phyloP scores from a whole-genome alignment of 2,797 vertebrate genomes.

The Chromis chromis region DNA sequence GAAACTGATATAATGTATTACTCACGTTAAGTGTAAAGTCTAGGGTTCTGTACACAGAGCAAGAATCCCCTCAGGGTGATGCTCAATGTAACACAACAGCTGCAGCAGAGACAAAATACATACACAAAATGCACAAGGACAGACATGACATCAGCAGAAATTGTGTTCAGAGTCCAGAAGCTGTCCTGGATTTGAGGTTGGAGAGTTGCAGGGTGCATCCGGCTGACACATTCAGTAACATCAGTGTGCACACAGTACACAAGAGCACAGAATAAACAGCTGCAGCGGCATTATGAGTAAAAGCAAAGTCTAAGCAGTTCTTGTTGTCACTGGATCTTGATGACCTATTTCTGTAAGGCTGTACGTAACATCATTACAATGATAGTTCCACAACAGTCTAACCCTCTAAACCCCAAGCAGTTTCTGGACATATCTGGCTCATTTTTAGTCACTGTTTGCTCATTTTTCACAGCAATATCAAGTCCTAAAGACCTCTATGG shows the following conservation, averaged over 20 bases:
- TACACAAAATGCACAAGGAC: not conserved
- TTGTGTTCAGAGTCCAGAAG: not conserved
- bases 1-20: not conserved
- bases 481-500: too few species aligned
- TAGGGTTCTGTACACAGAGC: not conserved
- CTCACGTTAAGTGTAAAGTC: not conserved
- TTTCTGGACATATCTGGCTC: too few species aligned
- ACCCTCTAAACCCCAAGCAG: too few species aligned
- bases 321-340: not conserved
- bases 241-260: not conserved
- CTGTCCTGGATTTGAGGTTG: not conserved
- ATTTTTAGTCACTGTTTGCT: too few species aligned
- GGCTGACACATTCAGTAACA: not conserved
- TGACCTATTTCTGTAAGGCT: not conserved
- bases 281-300: constrained; percentile 7
- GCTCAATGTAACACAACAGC: constrained; percentile 3
- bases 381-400: not conserved
- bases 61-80: not conserved
- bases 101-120: not conserved
- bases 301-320: not conserved
- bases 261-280: not conserved
- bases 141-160: constrained; percentile 20
- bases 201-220: not conserved
- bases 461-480: too few species aligned
- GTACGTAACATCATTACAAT: too few species aligned